Conservation (phyloP, 2,113 vertebrate genomes). For the Corvus cornix region DNA sequence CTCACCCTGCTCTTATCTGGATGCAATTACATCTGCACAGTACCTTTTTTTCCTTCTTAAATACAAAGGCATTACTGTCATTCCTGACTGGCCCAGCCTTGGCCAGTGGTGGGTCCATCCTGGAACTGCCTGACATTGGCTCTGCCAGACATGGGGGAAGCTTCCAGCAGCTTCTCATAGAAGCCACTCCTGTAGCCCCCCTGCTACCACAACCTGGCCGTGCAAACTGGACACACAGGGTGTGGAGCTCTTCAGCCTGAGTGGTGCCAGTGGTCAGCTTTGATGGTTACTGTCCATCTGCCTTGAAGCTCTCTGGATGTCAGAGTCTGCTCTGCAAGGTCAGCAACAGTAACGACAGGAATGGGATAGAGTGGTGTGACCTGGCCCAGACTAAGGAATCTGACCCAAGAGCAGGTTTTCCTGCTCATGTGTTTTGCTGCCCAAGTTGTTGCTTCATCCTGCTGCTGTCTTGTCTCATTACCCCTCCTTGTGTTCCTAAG, state of each 20-base stretch:
- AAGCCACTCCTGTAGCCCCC: neutral
- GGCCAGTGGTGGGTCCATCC: neutral
- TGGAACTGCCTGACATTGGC: neutral
- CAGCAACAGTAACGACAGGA: neutral
- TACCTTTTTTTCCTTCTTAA: neutral
- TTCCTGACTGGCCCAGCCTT: neutral
- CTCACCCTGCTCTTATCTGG: neutral
- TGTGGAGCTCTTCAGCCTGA: neutral
- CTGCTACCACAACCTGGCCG: neutral
- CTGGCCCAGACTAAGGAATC: neutral
- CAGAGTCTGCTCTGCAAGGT: neutral
- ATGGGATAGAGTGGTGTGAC: neutral
- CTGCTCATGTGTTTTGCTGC: neutral
- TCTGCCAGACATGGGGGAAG: neutral
- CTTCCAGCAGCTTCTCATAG: neutral
- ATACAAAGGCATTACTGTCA: neutral
- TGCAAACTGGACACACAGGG: neutral
- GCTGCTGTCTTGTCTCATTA: neutral
- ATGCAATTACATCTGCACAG: neutral
- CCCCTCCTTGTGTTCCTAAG: neutral
- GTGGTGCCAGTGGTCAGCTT: neutral
- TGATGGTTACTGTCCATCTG: neutral
- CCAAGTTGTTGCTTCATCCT: neutral
- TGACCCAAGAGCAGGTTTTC: neutral
- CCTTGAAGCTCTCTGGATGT: neutral